Evolutionary conservation across 2,113 vertebrate genomes (phyloP).

Genomic region (Mustelus asterias): DNA sequence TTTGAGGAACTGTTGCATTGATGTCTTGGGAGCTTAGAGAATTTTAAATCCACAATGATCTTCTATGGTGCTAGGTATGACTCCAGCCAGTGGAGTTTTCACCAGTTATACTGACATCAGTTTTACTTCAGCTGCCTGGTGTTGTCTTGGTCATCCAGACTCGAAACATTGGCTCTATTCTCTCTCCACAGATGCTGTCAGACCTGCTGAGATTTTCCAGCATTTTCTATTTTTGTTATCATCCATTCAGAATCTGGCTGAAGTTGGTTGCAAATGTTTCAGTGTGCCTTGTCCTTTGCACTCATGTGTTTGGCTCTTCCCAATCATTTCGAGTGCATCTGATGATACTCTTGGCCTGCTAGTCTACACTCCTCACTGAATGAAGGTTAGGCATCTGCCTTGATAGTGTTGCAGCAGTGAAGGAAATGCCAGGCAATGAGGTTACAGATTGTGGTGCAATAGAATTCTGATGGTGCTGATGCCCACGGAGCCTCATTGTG

Average conservation of each 20-base stretch:
- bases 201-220: no score
- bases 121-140: background rate
- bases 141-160: background rate
- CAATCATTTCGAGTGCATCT: background rate
- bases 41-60: background rate
- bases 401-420: background rate
- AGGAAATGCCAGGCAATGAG: background rate
- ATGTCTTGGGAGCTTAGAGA: no score
- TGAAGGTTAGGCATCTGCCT: background rate
- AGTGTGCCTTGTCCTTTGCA: background rate
- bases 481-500: background rate
- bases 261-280: background rate
- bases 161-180: no score
- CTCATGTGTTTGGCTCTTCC: background rate
- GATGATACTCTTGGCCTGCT: background rate
- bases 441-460: background rate
- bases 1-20: no score
- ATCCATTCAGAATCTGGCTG: background rate
- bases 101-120: background rate
- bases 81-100: background rate
- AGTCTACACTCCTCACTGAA: background rate
- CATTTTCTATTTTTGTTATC: no score
- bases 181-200: no score
- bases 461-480: background rate
- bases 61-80: background rate